Evolutionary conservation across 2,888 invertebrate species (phyloP).

Genomic region (Napeogenes inachia): DNA sequence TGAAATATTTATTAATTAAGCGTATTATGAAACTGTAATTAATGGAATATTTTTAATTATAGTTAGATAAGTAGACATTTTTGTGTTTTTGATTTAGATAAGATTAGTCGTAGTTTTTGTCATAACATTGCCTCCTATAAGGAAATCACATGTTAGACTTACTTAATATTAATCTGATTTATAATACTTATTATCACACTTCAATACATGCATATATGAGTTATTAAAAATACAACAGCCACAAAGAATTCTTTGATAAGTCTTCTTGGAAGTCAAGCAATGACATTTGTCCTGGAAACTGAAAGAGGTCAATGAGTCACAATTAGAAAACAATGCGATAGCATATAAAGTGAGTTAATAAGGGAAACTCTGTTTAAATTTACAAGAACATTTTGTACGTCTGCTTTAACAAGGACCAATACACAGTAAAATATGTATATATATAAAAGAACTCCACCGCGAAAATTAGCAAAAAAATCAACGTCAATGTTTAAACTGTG

Average conservation of each 20-base stretch:
- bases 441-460: too few species aligned
- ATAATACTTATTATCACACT: not conserved
- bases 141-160: too few species aligned
- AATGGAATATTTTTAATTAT: constrained; percentile 8
- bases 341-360: not conserved
- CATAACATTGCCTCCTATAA: too few species aligned
- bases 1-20: constrained; percentile 2
- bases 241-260: constrained; percentile 6
- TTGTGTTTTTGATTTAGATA: too few species aligned
- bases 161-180: constrained; percentile 7
- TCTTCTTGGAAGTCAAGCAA: constrained; percentile 13
- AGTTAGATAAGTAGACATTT: not conserved
- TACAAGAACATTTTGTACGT: too few species aligned
- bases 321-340: constrained; percentile 7
- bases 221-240: too few species aligned
- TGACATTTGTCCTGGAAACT: constrained; percentile 6
- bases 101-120: too few species aligned
- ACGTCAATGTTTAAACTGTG: too few species aligned
- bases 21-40: not conserved
- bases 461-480: too few species aligned
- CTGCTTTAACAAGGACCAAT: too few species aligned
- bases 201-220: not conserved
- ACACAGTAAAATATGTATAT: too few species aligned
- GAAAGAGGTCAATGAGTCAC: constrained; percentile 1
- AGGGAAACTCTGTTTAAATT: not conserved